phyloP scores from a whole-genome alignment of 2,797 vertebrate species.

The Tinamus major region DNA sequence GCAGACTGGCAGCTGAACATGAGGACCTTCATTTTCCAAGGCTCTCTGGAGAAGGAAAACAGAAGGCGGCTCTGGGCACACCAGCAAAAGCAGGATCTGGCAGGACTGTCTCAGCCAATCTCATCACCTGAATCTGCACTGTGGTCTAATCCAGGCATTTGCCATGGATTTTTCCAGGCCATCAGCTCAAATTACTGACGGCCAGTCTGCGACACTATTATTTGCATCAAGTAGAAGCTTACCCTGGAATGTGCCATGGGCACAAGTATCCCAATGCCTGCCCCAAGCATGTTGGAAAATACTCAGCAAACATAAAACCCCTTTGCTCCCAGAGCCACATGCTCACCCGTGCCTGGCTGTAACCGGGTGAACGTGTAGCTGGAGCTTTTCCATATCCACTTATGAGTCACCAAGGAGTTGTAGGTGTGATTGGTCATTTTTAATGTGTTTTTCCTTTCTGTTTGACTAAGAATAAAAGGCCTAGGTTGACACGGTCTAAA shows the following conservation, averaged over 20 bases:
- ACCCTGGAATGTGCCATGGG: neutral
- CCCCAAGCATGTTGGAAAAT: neutral
- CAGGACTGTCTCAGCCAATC: neutral
- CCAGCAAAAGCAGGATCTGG: neutral
- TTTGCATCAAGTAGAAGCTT: neutral
- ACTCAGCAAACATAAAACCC: slow-evolving; percentile 9
- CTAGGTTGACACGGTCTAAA: neutral
- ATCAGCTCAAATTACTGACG: neutral
- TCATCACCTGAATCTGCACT: neutral
- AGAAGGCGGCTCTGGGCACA: neutral
- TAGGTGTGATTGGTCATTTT: neutral
- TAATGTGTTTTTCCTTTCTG: neutral
- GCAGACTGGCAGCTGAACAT: neutral
- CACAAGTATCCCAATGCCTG: neutral
- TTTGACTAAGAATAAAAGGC: slow-evolving; percentile 1
- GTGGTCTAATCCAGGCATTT: neutral
- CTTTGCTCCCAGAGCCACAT: neutral
- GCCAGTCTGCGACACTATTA: neutral
- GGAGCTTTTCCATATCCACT: slow-evolving; percentile 31
- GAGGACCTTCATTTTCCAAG: neutral
- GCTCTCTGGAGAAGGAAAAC: neutral
- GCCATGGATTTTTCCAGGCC: neutral
- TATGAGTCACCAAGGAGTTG: neutral
- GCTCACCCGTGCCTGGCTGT: rapidly evolving
- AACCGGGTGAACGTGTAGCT: neutral